A percentile compares a stretch with the other conserved stretches of the same genome.
These are phyloP conservation scores for Papilio gigon DNA, from an alignment of 2,888 invertebrate genomes.

Conservation along the genomic window DNA sequence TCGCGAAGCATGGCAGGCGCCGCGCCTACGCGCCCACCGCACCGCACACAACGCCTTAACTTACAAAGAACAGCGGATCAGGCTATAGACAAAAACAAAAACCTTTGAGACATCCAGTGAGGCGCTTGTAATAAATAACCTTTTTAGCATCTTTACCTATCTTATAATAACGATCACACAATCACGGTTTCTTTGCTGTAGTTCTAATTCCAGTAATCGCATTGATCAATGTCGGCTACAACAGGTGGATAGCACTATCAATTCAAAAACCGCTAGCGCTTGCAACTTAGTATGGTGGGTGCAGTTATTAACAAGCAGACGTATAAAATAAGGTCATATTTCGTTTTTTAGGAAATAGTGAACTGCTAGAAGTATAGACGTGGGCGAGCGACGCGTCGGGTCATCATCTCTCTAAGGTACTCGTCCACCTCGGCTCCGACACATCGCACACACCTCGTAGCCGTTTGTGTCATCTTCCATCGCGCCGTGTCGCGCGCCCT, in stretches of 20 bases:
- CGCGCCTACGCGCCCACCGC: slow-evolving; percentile 20
- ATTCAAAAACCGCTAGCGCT: slow-evolving; percentile 33
- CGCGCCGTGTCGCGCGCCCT: background rate
- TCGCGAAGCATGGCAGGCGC: slow-evolving; percentile 17
- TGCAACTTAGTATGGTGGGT: slow-evolving; percentile 44
- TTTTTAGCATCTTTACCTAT: no score
- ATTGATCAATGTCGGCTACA: no score
- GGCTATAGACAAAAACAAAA: no score
- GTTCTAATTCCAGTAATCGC: no score
- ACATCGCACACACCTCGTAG: no score
- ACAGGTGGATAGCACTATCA: no score
- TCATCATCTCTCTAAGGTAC: slow-evolving; percentile 3
- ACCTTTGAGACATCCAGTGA: no score
- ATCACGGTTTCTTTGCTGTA: no score
- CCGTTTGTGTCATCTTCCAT: no score
- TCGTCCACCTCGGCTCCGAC: no score
- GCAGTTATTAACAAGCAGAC: slow-evolving; percentile 56
- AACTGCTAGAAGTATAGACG: slow-evolving; percentile 50
- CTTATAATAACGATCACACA: no score
- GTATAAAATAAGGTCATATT: slow-evolving; percentile 57
- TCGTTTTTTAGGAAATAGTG: slow-evolving; percentile 59
- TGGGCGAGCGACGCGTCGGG: slow-evolving; percentile 51
- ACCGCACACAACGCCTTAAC: background rate
- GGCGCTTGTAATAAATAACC: no score
- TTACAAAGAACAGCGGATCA: background rate